Conservation (phyloP, 2,113 vertebrate species). For the Phyllopteryx taeniolatus region DNA sequence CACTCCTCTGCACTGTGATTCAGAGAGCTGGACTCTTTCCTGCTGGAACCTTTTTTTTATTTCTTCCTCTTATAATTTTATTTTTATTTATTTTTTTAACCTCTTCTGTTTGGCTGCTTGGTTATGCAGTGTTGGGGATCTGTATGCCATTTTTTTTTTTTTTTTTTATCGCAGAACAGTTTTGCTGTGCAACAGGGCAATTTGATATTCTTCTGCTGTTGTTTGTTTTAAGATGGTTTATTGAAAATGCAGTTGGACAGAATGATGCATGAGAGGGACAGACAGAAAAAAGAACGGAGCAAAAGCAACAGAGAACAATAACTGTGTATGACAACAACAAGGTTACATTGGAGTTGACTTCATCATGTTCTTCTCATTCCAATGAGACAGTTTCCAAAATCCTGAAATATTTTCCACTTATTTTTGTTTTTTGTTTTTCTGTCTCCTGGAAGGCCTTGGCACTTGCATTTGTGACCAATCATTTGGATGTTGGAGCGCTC, state of each 20-base stretch:
- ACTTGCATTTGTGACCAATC: neutral
- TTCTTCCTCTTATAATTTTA: neutral
- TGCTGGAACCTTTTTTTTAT: neutral
- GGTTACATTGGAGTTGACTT: neutral
- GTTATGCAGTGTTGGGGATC: neutral
- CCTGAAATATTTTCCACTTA: conserved; percentile 5
- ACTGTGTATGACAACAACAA: neutral
- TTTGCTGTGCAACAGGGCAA: neutral
- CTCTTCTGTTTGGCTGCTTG: neutral
- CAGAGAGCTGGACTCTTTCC: conserved; percentile 23
- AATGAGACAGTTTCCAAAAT: neutral
- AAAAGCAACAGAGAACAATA: neutral
- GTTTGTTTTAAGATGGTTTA: neutral
- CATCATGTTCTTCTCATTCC: neutral
- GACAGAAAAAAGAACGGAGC: neutral
- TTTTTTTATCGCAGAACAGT: neutral
- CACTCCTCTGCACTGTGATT: conserved; percentile 34
- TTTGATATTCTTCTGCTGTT: neutral
- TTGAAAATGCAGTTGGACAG: neutral
- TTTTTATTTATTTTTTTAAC: neutral
- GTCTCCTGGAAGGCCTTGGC: conserved; percentile 22
- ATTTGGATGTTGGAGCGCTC: conserved; percentile 10
- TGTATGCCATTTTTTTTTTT: neutral
- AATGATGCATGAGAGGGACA: neutral
- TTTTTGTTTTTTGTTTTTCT: conserved; percentile 4